Evolutionary conservation across 2,113 vertebrate genomes (phyloP).

Genomic region (Ibidorhyncha struthersii): DNA sequence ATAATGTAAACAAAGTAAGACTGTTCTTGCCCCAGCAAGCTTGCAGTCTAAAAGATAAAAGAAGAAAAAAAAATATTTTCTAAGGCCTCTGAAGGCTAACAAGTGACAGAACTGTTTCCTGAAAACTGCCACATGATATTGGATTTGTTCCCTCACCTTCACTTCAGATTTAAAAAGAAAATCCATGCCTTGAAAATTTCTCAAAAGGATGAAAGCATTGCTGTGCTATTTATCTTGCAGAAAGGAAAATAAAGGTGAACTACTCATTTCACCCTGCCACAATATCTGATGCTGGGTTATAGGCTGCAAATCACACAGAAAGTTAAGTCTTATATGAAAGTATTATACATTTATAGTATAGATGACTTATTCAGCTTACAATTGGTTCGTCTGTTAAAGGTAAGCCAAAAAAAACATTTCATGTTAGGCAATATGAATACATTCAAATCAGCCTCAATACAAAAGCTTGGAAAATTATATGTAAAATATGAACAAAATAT

Average conservation of each 20-base stretch:
- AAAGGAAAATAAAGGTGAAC: background rate
- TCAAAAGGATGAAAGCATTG: background rate
- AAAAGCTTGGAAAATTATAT: background rate
- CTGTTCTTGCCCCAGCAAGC: background rate
- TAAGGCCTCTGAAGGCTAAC: background rate
- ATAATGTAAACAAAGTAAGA: background rate
- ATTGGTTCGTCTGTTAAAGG: background rate
- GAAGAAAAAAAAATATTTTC: background rate
- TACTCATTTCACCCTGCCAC: background rate
- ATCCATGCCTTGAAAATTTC: background rate
- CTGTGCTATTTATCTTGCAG: background rate
- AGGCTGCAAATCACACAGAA: background rate
- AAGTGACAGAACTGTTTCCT: background rate
- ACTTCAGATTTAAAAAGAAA: background rate
- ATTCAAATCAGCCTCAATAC: background rate
- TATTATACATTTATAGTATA: background rate
- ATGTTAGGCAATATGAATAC: background rate
- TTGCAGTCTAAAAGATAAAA: background rate
- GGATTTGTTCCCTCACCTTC: background rate
- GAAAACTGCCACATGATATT: background rate
- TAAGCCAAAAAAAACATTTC: background rate
- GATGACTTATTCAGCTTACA: background rate
- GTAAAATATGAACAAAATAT: background rate
- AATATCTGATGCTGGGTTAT: background rate
- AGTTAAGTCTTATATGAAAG: background rate